Evolutionary conservation across 2,888 invertebrate species (phyloP).

Genomic region (Hedya salicella): DNA sequence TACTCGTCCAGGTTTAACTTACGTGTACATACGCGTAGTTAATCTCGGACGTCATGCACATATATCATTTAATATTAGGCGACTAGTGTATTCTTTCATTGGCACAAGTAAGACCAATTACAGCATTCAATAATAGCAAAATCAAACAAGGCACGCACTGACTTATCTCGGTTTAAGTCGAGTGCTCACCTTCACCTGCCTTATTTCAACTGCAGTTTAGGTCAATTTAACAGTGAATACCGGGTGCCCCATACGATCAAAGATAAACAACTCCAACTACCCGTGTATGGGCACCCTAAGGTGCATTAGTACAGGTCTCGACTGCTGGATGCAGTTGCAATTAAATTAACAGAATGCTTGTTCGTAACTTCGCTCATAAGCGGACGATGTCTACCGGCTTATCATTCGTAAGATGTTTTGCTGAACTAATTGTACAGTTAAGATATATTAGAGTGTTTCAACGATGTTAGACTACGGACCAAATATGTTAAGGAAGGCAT

Average conservation of each 20-base stretch:
- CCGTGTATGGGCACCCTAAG: background rate
- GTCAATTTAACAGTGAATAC: background rate
- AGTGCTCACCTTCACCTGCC: background rate
- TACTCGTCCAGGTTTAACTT: too few relatives aligned
- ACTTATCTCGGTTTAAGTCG: background rate
- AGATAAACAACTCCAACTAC: background rate
- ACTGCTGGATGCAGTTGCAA: slow-evolving; percentile 19
- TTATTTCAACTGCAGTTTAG: background rate
- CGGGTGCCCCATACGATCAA: background rate
- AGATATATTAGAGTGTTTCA: background rate
- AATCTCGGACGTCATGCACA: too few relatives aligned
- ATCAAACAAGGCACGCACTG: background rate
- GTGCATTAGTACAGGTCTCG: slow-evolving; percentile 31
- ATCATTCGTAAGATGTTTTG: background rate
- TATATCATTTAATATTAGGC: too few relatives aligned
- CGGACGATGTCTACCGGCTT: background rate
- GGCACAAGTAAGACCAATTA: too few relatives aligned
- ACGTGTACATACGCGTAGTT: too few relatives aligned
- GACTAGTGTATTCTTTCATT: too few relatives aligned
- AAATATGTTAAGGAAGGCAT: too few relatives aligned
- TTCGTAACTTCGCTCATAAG: slow-evolving; percentile 13
- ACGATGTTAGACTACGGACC: background rate
- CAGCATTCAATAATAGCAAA: too few relatives aligned
- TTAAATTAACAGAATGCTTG: slow-evolving; percentile 23
- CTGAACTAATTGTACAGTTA: background rate